Evolutionary conservation across 2,113 vertebrate genomes (phyloP), one percentile per base, ranked within the genome.

Genomic region (Pomatostomus ruficeps): DNA sequence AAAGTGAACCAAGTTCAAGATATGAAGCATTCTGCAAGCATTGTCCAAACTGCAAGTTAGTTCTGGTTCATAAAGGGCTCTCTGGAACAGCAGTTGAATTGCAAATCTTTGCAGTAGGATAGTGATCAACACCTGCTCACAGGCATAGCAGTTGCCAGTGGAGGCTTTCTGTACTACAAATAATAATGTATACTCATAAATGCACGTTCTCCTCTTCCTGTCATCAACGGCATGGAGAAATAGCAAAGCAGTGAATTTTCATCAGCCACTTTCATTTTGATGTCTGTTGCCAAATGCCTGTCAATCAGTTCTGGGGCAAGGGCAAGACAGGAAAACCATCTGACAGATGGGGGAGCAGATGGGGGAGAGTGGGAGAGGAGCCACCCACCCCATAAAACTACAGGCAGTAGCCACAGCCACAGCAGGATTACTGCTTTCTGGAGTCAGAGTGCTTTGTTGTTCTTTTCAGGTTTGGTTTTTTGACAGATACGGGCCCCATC

Each of bases 111-210:
- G 29, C 66, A 76, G 62, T 12, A 79, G 58, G 42, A 33, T 17
- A 65, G 81, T 54, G 49, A 68, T 94, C 71, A 65, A 58, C 88
- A 94, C 78, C 92, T 93, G 88, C 82, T 96, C 54, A 35, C 57
- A 72, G 62, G 42, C 31, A 0, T 24, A 66, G 46, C 45, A 38
- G 35, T 58, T 96, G 93, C 88, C 82, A 80, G 0, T 28, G 26
- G 26, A 90, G 25, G 61, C 58, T 88, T 91, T 94, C 85, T 79
- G 71, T 57, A 85, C 71, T 33, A 45, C 78, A 70, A 80, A 80
- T 79, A 76, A 61, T 20, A 82, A 43, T 52, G 51, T 3, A 2
- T 14, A 23, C 49, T 82, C 74, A 65, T 38, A 91, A 91, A 88
- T 35, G 38, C 42, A 45, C 7, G 11, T 76, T 95, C 45, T 84